phyloP scores from a whole-genome alignment of 2,797 vertebrate genomes.

The Chrysocyon brachyurus region DNA sequence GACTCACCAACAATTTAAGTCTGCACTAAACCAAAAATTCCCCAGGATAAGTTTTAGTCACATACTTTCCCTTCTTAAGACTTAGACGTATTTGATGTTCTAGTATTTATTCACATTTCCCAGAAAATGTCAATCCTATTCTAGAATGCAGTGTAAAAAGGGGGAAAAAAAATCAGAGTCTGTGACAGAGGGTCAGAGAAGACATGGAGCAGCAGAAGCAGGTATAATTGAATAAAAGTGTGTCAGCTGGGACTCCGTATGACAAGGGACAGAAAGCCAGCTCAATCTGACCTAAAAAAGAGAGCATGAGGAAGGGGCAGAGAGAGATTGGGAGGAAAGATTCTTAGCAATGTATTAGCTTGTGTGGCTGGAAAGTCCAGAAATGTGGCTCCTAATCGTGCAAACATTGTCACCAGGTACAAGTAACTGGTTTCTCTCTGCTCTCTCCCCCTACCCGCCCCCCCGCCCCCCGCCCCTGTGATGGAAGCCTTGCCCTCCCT shows the following conservation, averaged over 20 bases:
- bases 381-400: not conserved
- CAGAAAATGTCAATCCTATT: slow-evolving; percentile 3
- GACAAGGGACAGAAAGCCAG: not conserved
- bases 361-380: not conserved
- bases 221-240: not conserved
- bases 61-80: not conserved
- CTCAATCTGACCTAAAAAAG: not conserved
- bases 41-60: slow-evolving; percentile 1
- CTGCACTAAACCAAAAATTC: not conserved
- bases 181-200: not conserved
- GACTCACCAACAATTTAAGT: not conserved
- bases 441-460: not conserved
- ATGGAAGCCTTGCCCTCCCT: not conserved
- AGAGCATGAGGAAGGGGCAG: not conserved
- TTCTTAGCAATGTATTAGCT: not conserved
- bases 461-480: not conserved
- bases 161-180: not conserved
- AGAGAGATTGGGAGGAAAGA: not conserved
- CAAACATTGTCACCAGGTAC: not conserved
- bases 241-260: not conserved
- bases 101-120: slow-evolving; percentile 4
- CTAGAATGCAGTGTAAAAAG: not conserved
- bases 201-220: not conserved
- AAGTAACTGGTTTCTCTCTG: not conserved
- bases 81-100: not conserved